These are phyloP conservation scores for Crocidura indochinensis DNA, from an alignment of 2,797 vertebrate species.

Conservation along the genomic window DNA sequence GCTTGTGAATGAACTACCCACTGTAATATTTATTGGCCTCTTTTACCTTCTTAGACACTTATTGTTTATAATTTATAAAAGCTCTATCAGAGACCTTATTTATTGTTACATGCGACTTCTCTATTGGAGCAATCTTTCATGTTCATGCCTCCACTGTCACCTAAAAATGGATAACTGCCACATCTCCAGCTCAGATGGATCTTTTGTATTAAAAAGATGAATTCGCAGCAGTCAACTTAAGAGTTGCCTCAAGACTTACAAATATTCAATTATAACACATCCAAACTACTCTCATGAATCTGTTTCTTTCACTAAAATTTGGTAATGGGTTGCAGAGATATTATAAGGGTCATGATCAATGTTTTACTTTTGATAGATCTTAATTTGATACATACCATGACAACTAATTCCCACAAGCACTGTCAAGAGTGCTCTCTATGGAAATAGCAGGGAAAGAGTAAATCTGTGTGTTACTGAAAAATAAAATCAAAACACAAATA, in stretches of 20 bases:
- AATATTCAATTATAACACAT: neutral
- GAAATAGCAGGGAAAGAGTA: too few relatives aligned
- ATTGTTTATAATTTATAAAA: neutral
- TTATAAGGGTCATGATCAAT: too few relatives aligned
- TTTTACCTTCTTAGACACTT: neutral
- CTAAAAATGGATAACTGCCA: neutral
- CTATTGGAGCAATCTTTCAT: neutral
- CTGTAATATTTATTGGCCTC: too few relatives aligned
- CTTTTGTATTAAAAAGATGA: neutral
- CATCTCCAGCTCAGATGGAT: neutral
- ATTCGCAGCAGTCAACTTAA: neutral
- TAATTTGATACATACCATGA: too few relatives aligned
- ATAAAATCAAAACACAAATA: too few relatives aligned
- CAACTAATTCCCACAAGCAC: too few relatives aligned
- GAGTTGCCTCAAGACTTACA: neutral
- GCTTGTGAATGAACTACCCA: too few relatives aligned
- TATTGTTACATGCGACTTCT: neutral
- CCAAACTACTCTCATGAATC: neutral
- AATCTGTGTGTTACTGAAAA: too few relatives aligned
- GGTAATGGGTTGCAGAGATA: neutral
- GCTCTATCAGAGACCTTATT: neutral
- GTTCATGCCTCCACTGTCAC: neutral
- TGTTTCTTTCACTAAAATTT: neutral
- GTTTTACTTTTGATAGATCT: too few relatives aligned
- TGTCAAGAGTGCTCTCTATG: too few relatives aligned